Percentiles rank a stretch among this genome's conserved stretches.
phyloP scores from a whole-genome alignment of 2,888 invertebrate genomes.

The Phlogophora meticulosa region DNA sequence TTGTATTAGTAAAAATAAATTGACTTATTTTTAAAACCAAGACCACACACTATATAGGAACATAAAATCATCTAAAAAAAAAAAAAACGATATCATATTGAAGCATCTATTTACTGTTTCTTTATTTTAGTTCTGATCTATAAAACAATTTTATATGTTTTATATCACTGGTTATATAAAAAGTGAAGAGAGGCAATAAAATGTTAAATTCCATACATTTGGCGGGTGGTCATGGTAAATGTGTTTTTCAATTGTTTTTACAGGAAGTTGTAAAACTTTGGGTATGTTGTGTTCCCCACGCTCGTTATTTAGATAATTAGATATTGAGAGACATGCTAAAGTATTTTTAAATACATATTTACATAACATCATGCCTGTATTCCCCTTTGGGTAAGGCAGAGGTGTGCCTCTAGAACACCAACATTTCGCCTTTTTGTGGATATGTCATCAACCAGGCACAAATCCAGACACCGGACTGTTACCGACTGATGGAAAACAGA shows the following conservation, averaged over 20 bases:
- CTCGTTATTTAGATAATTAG: conserved; percentile 68
- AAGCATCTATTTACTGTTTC: conserved; percentile 15
- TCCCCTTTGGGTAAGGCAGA: no score
- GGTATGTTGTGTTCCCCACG: conserved; percentile 28
- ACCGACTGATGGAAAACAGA: no score
- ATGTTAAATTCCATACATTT: conserved; percentile 44
- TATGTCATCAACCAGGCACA: no score
- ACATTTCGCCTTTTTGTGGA: no score
- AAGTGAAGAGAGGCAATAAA: conserved; percentile 29
- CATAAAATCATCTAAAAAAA: not conserved
- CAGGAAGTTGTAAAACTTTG: conserved; percentile 50
- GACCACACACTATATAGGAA: conserved; percentile 15
- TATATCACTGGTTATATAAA: conserved; percentile 19
- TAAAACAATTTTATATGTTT: conserved; percentile 43
- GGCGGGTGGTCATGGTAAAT: conserved; percentile 46
- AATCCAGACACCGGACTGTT: no score
- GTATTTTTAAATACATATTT: no score
- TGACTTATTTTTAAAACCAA: not conserved
- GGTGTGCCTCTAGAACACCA: no score
- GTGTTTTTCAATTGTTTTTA: conserved; percentile 38
- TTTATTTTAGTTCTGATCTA: conserved; percentile 12
- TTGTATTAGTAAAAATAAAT: not conserved
- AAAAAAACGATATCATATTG: conserved; percentile 1
- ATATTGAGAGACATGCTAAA: conserved; percentile 60
- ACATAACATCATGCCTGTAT: no score